These are phyloP conservation scores for Leuciscus waleckii DNA, from an alignment of 2,797 vertebrate genomes.

Conservation along the genomic window DNA sequence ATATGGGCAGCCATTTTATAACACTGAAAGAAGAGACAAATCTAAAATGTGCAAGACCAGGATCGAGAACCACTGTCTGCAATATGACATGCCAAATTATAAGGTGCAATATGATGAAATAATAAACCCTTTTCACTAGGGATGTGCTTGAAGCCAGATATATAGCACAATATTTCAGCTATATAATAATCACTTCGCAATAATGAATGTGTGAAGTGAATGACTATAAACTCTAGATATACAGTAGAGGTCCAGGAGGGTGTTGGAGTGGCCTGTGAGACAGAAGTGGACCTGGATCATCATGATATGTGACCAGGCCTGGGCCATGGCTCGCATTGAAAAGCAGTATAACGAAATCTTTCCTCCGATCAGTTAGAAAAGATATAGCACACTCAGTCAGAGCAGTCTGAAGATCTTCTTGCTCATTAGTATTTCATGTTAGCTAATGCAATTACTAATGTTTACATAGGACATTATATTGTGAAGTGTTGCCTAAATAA, in stretches of 20 bases:
- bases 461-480: not conserved
- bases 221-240: not conserved
- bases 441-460: not conserved
- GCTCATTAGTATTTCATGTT: not conserved
- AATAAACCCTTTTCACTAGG: not conserved
- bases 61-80: not conserved
- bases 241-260: too few relatives aligned
- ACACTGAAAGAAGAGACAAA: not conserved
- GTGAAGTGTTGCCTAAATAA: not conserved
- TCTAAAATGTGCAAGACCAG: not conserved
- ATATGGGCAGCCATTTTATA: not conserved
- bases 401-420: too few relatives aligned
- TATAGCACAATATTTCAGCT: not conserved
- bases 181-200: not conserved
- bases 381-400: too few relatives aligned
- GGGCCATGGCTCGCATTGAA: not conserved
- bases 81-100: not conserved
- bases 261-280: not conserved
- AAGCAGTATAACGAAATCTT: too few relatives aligned
- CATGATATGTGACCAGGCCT: not conserved
- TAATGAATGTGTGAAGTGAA: not conserved
- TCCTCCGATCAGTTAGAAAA: too few relatives aligned
- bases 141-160: not conserved
- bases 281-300: not conserved
- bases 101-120: not conserved